Evolutionary conservation across 2,888 invertebrate genomes (phyloP).

Genomic region (Hirtodrosophila duncani): DNA sequence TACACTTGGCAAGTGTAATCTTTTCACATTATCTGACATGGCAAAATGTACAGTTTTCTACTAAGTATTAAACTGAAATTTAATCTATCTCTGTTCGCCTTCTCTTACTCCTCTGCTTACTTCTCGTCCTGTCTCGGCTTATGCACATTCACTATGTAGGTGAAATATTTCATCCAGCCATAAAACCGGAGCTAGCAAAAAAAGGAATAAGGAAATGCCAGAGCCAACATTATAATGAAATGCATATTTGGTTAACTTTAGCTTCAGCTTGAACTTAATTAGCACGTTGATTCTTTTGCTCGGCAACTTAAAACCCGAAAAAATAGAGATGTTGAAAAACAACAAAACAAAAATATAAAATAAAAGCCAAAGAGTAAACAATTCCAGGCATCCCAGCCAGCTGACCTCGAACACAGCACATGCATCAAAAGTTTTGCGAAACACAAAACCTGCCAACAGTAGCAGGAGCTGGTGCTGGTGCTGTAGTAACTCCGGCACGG

Average conservation of each 20-base stretch:
- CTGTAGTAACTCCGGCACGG: no score
- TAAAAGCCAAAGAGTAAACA: no score
- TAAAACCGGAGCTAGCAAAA: conserved; percentile 11
- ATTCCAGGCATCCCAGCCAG: background rate
- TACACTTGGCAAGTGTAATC: no score
- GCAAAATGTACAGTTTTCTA: no score
- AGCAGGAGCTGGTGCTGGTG: no score
- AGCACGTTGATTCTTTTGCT: conserved; percentile 45
- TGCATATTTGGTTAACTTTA: conserved; percentile 61
- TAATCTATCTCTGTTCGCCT: conserved; percentile 1
- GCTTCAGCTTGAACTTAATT: conserved; percentile 56
- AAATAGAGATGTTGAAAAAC: conserved; percentile 15
- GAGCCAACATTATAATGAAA: conserved; percentile 46
- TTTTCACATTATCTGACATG: no score
- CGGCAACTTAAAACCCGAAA: conserved; percentile 32
- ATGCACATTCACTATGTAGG: no score
- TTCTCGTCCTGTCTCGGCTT: background rate
- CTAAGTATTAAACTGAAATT: conserved; percentile 36
- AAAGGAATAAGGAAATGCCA: background rate
- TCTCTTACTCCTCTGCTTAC: background rate
- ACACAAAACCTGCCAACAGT: no score
- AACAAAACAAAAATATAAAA: no score
- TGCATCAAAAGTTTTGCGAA: conserved; percentile 8
- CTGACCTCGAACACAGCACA: conserved; percentile 5
- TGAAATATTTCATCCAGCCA: background rate